phyloP scores from a whole-genome alignment of 2,797 vertebrate genomes.

The Eulemur rubriventer region DNA sequence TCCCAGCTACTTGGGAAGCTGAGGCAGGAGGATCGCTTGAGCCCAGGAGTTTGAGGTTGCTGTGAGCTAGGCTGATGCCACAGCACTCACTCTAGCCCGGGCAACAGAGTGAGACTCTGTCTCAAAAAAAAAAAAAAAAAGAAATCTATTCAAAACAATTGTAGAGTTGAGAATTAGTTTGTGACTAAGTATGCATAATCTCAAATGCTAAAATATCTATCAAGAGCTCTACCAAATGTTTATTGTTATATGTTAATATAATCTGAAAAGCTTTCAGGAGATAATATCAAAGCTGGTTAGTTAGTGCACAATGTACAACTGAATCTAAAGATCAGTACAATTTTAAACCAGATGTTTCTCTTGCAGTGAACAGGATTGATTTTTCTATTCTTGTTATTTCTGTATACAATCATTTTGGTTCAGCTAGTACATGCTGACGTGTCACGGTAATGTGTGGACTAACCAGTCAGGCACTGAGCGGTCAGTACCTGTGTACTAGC shows the following conservation, averaged over 20 bases:
- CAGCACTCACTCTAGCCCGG: no score
- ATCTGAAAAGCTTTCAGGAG: background rate
- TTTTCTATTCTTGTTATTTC: background rate
- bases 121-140: no score
- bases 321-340: background rate
- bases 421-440: background rate
- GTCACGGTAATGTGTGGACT: background rate
- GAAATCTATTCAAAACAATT: no score
- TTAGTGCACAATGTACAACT: background rate
- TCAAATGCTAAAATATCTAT: background rate
- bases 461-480: background rate
- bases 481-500: background rate
- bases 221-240: background rate
- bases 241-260: background rate
- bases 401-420: background rate
- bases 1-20: no score
- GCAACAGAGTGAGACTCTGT: no score
- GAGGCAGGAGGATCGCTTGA: no score
- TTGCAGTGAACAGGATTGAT: background rate
- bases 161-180: background rate
- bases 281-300: background rate
- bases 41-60: no score
- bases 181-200: background rate
- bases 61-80: no score
- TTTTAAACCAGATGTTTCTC: constrained; percentile 9